Conservation (phyloP, 2,888 invertebrate species). For the Oeneis ivallda region DNA sequence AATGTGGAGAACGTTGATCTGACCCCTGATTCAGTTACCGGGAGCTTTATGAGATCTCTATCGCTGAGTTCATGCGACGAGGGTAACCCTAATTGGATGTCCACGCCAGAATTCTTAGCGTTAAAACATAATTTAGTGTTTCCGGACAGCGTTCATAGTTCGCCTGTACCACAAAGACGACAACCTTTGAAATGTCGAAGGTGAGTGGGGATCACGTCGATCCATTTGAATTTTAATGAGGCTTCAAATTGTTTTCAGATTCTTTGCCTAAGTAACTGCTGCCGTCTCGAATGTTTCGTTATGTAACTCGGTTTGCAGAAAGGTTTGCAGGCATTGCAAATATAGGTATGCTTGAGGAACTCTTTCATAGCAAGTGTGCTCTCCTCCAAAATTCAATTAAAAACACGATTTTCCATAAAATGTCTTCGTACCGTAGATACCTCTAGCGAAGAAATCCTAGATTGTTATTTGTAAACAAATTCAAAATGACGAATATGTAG, state of each 20-base stretch:
- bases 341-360: too few relatives aligned
- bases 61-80: constrained; percentile 86
- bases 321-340: neutral
- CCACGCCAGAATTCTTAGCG: constrained; percentile 89
- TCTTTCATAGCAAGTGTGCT: too few relatives aligned
- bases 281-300: neutral
- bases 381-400: too few relatives aligned
- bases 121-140: constrained; percentile 90
- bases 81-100: constrained; percentile 89
- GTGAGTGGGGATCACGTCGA: constrained; percentile 51
- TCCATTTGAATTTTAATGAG: constrained; percentile 9
- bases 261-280: neutral
- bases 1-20: constrained; percentile 87
- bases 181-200: constrained; percentile 84
- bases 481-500: too few relatives aligned
- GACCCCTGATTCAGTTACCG: constrained; percentile 83
- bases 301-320: constrained; percentile 2
- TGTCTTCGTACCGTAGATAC: too few relatives aligned
- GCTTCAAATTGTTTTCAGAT: constrained; percentile 1
- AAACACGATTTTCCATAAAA: too few relatives aligned
- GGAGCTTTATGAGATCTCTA: constrained; percentile 82
- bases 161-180: constrained; percentile 86
- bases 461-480: too few relatives aligned
- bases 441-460: too few relatives aligned
- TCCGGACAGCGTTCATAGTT: constrained; percentile 90